phyloP scores from a whole-genome alignment of 2,888 invertebrate genomes.

The Callinectes sapidus region DNA sequence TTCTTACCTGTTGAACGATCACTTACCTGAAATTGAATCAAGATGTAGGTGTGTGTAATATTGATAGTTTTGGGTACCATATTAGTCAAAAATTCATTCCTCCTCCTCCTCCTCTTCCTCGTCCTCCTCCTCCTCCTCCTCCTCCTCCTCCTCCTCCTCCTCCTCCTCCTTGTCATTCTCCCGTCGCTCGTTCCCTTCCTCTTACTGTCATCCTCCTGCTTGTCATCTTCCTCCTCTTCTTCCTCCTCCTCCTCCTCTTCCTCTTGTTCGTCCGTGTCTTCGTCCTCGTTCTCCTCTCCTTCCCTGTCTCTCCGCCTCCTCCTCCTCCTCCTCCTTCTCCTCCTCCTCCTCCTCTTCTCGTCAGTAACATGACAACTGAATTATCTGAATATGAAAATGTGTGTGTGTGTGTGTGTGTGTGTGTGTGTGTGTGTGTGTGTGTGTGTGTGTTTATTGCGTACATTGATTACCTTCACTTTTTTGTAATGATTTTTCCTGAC shows the following conservation, averaged over 20 bases:
- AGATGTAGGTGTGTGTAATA: no score
- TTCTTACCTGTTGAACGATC: no score
- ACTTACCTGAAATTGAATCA: no score
- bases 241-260: background rate
- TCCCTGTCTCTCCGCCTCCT: background rate
- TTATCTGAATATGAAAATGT: background rate
- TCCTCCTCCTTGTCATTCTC: background rate
- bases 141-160: background rate
- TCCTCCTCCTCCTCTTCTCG: background rate
- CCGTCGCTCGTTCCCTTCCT: background rate
- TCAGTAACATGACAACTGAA: background rate
- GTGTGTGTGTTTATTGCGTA: background rate
- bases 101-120: slow-evolving; percentile 29
- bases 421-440: background rate
- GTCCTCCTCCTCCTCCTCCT: background rate
- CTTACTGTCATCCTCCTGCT: background rate
- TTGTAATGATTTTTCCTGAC: background rate
- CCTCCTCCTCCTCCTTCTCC: background rate
- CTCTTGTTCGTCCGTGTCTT: background rate
- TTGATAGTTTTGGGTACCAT: background rate
- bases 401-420: slow-evolving; percentile 4
- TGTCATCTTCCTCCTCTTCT: background rate
- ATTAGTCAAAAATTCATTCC: background rate
- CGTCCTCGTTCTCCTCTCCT: background rate
- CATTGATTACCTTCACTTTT: background rate